Evolutionary conservation across 1,140 invertebrate species (phyloP), one percentile per base, ranked within the genome.

Genomic region (Stegodyphus mimosarum): DNA sequence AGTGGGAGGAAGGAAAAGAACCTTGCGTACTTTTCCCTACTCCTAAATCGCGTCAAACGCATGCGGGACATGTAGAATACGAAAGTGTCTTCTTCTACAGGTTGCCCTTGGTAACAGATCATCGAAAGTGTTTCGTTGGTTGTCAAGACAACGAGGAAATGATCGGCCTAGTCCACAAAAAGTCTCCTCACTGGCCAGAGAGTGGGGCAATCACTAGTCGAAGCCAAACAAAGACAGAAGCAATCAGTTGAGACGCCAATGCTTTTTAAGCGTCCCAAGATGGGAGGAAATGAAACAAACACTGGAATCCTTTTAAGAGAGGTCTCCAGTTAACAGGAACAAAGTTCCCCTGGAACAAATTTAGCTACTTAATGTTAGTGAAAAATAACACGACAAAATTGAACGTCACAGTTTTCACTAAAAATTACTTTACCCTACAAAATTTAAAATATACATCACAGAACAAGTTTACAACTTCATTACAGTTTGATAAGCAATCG

Each of bases 81-180:
- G 33, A 33, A 33, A 33, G 33, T 33, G 33, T 33, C 33, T 33
- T 33, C 64, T 18, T 64, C 18, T 10, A 51, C 64, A 67, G 60
- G 76, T 79, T 53, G 51, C 76, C 76, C 60, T n/a, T 79, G 66
- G 76, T 70, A 70, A 79, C 76, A 18, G 64, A 51, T 69, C 48
- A 50, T 51, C 49, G 73, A 79, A 79, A 79, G 18, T 79, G 76
- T 79, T 79, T 79, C 76, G 49, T 51, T 53, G 15, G 76, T 79
- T 69, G 17, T 66, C 76, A 79, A 52, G 76, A 79, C 76, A 53
- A 79, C 76, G 51, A 18, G n/a, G 6, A 70, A 70, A 77, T 6
- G 11, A 51, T 17, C 11, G 9, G 33, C 9, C 49, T 17, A 48
- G 17, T 69, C 7, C 50, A 7, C 17, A 48, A n/a, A 79, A n/a